These are phyloP conservation scores for Resseliella maxima DNA, from an alignment of 2,888 invertebrate species.

Conservation along the genomic window DNA sequence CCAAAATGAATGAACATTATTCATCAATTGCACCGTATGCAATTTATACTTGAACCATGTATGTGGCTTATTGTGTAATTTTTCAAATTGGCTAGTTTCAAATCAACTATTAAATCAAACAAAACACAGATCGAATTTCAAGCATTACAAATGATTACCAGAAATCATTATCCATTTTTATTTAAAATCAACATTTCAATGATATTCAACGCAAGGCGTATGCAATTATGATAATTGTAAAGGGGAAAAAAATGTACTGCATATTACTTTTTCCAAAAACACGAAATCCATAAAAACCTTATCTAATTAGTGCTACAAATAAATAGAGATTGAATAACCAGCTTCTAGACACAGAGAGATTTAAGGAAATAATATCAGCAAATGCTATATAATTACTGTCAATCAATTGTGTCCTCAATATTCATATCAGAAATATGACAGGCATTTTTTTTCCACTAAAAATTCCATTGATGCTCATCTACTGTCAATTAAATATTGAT, in stretches of 20 bases:
- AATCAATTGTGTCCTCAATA: conserved; percentile 40
- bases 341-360: neutral
- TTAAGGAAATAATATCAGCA: neutral
- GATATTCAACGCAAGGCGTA: neutral
- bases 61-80: neutral
- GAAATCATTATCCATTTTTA: neutral
- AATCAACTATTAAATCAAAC: conserved; percentile 9
- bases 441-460: neutral
- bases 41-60: conserved; percentile 4
- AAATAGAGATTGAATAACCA: conserved; percentile 10
- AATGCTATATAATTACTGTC: conserved; percentile 24
- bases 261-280: neutral
- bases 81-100: conserved; percentile 7
- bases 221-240: neutral
- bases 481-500: neutral
- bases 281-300: neutral
- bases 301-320: neutral
- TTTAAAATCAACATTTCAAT: conserved; percentile 19
- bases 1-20: neutral
- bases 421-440: neutral
- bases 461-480: conserved; percentile 24
- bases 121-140: neutral
- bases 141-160: conserved; percentile 36
- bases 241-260: neutral
- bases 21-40: conserved; percentile 33